Conservation (phyloP, 1,140 invertebrate species). For the Drosophila insularis region DNA sequence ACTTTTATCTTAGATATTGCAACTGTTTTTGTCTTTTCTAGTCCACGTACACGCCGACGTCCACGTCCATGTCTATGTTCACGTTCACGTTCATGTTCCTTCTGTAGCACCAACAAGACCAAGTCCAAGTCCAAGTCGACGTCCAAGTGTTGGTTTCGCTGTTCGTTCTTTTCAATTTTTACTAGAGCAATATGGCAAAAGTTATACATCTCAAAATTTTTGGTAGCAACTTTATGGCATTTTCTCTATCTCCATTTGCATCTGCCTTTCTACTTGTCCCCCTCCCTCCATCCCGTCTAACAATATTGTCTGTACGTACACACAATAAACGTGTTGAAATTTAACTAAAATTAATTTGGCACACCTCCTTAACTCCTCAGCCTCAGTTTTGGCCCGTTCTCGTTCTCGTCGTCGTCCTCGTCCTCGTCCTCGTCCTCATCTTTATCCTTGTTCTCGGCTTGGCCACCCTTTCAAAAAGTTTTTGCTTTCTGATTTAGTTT, state of each 20-base stretch:
- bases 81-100: background rate
- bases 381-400: too few species aligned
- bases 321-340: slow-evolving; percentile 60
- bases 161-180: slow-evolving; percentile 43
- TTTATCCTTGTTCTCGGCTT: too few species aligned
- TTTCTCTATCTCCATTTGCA: slow-evolving; percentile 17
- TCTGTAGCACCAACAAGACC: background rate
- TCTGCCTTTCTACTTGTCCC: background rate
- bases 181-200: slow-evolving; percentile 62
- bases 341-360: slow-evolving; percentile 65
- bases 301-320: slow-evolving; percentile 24
- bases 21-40: slow-evolving; percentile 3
- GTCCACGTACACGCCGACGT: background rate
- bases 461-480: slow-evolving; percentile 28
- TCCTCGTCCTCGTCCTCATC: too few species aligned
- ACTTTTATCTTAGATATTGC: slow-evolving; percentile 47
- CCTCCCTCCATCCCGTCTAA: background rate
- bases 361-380: background rate
- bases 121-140: slow-evolving; percentile 16
- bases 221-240: slow-evolving; percentile 25
- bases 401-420: too few species aligned
- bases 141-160: slow-evolving; percentile 24
- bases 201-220: slow-evolving; percentile 55
- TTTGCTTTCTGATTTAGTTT: slow-evolving; percentile 52
- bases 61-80: background rate